Conservation (phyloP, 2,888 invertebrate genomes). For the Tetanocera ferruginea region DNA sequence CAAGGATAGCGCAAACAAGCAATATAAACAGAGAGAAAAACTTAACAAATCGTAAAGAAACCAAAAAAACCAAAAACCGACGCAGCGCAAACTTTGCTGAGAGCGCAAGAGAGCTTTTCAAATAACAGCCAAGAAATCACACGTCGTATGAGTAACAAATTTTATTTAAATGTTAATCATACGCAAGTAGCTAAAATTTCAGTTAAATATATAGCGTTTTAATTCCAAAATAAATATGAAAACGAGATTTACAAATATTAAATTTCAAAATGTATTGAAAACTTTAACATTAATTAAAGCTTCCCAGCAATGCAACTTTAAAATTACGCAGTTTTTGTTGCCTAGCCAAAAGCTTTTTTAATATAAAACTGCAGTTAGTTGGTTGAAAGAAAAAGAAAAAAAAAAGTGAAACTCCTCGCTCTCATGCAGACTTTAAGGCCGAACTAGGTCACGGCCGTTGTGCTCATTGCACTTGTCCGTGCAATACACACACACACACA, state of each 20-base stretch:
- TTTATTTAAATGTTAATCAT: neutral
- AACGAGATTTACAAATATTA: neutral
- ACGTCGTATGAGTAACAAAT: constrained; percentile 19
- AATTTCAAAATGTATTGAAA: neutral
- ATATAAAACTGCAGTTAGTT: neutral
- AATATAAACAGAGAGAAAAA: constrained; percentile 62
- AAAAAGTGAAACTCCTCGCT: constrained; percentile 7
- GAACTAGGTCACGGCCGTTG: constrained; percentile 69
- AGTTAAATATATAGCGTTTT: neutral
- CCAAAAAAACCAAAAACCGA: constrained; percentile 5
- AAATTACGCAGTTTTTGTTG: neutral
- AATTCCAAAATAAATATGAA: neutral
- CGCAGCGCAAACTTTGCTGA: constrained; percentile 36
- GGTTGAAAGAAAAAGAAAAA: too few relatives aligned
- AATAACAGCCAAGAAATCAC: neutral
- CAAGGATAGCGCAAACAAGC: constrained; percentile 48
- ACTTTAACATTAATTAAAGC: neutral
- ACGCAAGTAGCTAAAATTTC: neutral
- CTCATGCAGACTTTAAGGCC: neutral
- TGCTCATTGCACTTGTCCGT: constrained; percentile 58
- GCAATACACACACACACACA: constrained; percentile 28
- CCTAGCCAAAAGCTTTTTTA: neutral
- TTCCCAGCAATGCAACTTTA: neutral
- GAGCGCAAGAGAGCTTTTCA: constrained; percentile 1
- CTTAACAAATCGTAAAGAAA: neutral